Percentiles rank a stretch among this genome's conserved stretches.
These are phyloP conservation scores for Polymixis lichenea DNA, from an alignment of 2,888 invertebrate species.

Conservation along the genomic window DNA sequence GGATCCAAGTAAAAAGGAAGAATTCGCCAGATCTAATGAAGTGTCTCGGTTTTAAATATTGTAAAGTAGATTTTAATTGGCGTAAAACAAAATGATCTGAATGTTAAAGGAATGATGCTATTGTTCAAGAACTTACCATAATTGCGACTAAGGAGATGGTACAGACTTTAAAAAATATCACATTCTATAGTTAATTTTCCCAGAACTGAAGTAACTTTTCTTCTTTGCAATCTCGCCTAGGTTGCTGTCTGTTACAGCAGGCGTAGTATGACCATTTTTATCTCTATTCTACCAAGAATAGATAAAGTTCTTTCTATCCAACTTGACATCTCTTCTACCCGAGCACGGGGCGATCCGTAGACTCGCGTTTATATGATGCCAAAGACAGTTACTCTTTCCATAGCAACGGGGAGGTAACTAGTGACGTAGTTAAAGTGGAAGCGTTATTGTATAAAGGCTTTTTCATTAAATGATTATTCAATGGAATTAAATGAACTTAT, in stretches of 20 bases:
- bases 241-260: background rate
- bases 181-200: background rate
- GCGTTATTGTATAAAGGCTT: too few relatives aligned
- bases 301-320: too few relatives aligned
- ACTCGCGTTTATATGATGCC: too few relatives aligned
- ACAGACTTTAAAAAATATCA: constrained; percentile 9
- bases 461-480: too few relatives aligned
- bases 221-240: background rate
- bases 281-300: too few relatives aligned
- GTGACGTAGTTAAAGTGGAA: too few relatives aligned
- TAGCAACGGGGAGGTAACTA: too few relatives aligned
- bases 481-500: too few relatives aligned
- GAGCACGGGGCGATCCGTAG: too few relatives aligned
- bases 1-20: constrained; percentile 78
- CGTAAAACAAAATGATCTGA: constrained; percentile 39
- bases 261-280: too few relatives aligned
- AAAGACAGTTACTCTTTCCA: too few relatives aligned
- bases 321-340: too few relatives aligned
- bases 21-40: constrained; percentile 81
- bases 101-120: background rate
- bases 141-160: background rate
- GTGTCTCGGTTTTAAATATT: constrained; percentile 78
- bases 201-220: background rate
- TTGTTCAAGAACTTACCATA: constrained; percentile 23
- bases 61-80: constrained; percentile 19